Conservation (phyloP, 1,140 invertebrate genomes). For the Homarus americanus region DNA sequence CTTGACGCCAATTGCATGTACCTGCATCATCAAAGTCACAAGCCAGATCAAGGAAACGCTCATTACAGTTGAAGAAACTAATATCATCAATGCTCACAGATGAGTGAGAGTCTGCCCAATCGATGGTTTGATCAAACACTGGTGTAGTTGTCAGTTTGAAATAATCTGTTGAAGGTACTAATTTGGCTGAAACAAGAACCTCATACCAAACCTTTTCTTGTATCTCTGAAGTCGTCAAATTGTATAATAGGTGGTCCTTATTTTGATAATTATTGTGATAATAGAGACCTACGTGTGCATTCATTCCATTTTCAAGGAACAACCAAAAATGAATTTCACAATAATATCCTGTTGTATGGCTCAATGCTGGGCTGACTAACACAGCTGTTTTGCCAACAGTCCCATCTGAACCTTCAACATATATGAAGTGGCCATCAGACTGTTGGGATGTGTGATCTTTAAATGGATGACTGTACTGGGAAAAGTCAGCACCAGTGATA, state of each 20-base stretch:
- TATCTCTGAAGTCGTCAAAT: constrained; percentile 5
- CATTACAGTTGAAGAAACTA: constrained; percentile 62
- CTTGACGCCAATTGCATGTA: constrained; percentile 49
- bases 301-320: constrained; percentile 21
- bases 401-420: constrained; percentile 48
- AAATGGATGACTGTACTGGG: constrained; percentile 28
- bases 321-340: constrained; percentile 68
- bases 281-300: constrained; percentile 48
- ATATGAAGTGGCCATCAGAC: constrained; percentile 48
- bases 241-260: constrained; percentile 31
- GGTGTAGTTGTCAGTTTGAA: constrained; percentile 50
- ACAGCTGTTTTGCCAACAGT: constrained; percentile 51
- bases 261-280: constrained; percentile 3
- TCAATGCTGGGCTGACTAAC: constrained; percentile 27
- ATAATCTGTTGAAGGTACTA: constrained; percentile 8
- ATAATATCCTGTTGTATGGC: constrained; percentile 44
- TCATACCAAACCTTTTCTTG: constrained; percentile 53
- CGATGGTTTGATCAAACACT: constrained; percentile 31
- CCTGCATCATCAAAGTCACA: constrained; percentile 51
- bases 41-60: background rate
- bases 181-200: constrained; percentile 32
- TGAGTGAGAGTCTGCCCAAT: constrained; percentile 51
- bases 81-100: constrained; percentile 62
- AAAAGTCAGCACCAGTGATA: constrained; percentile 25
- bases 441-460: constrained; percentile 27